A percentile compares a stretch with the other conserved stretches of the same genome.
Evolutionary conservation across 2,113 vertebrate genomes (phyloP).

Genomic region (Actinemys pallida): DNA sequence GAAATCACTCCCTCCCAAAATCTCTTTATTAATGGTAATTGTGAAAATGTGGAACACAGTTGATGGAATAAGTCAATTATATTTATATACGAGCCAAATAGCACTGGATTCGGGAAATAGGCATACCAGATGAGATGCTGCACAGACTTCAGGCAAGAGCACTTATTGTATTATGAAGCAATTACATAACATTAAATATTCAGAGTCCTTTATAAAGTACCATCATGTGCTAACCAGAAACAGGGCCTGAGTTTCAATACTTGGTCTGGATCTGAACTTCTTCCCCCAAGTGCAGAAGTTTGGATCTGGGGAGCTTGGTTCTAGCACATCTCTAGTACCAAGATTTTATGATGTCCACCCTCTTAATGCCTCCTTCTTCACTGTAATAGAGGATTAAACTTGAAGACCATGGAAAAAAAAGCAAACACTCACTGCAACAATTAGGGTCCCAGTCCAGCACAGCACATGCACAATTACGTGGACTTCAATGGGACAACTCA

Average conservation of each 20-base stretch:
- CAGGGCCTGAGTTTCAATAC: neutral
- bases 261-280: conserved; percentile 3
- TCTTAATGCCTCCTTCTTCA: neutral
- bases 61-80: neutral
- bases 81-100: neutral
- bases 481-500: neutral
- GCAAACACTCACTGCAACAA: neutral
- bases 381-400: neutral
- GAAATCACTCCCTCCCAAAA: neutral
- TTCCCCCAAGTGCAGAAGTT: neutral
- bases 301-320: neutral
- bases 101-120: neutral
- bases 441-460: accelerated
- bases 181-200: neutral
- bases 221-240: neutral
- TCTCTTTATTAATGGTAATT: neutral
- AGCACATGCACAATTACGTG: neutral
- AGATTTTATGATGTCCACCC: neutral
- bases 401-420: conserved; percentile 24
- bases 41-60: neutral
- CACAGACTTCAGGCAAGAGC: neutral
- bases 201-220: neutral
- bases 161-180: conserved; percentile 1
- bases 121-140: neutral
- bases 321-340: neutral